phyloP scores from a whole-genome alignment of 1,140 invertebrate genomes.

The Geopemphigus sp. region DNA sequence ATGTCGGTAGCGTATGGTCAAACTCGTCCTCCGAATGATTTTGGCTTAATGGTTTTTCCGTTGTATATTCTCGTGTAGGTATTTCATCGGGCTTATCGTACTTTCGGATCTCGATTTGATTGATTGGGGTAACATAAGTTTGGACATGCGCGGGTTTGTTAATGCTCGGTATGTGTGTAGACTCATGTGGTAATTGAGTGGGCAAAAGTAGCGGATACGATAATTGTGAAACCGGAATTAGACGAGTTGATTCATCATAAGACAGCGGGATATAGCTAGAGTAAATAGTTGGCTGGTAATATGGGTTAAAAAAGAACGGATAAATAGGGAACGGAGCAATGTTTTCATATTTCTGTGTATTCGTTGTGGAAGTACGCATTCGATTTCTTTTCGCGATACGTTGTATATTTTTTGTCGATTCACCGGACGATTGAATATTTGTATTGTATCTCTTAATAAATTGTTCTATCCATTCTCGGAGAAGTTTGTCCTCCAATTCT shows the following conservation, averaged over 20 bases:
- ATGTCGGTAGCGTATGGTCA: not conserved
- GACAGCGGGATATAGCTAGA: not conserved
- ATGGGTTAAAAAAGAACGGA: not conserved
- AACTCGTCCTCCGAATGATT: not conserved
- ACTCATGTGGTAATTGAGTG: not conserved
- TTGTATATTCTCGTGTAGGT: not conserved
- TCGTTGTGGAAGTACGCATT: not conserved
- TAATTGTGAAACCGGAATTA: not conserved
- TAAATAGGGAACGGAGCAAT: not conserved
- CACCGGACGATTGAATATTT: not conserved
- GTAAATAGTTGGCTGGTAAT: not conserved
- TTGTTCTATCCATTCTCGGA: not conserved
- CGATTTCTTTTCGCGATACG: slow-evolving; percentile 2
- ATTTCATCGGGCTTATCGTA: not conserved
- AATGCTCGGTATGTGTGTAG: not conserved
- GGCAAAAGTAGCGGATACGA: not conserved
- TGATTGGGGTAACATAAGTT: not conserved
- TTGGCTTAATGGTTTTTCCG: not conserved
- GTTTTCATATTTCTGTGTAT: not conserved
- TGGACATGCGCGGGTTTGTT: not conserved
- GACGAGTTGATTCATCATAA: not conserved
- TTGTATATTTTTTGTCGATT: not conserved
- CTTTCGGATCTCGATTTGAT: not conserved
- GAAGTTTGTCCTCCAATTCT: slow-evolving; percentile 8
- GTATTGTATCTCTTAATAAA: not conserved